Evolutionary conservation across 2,113 vertebrate species (phyloP), one percentile per base, ranked within the genome.

Genomic region (Charadrius vociferus): DNA sequence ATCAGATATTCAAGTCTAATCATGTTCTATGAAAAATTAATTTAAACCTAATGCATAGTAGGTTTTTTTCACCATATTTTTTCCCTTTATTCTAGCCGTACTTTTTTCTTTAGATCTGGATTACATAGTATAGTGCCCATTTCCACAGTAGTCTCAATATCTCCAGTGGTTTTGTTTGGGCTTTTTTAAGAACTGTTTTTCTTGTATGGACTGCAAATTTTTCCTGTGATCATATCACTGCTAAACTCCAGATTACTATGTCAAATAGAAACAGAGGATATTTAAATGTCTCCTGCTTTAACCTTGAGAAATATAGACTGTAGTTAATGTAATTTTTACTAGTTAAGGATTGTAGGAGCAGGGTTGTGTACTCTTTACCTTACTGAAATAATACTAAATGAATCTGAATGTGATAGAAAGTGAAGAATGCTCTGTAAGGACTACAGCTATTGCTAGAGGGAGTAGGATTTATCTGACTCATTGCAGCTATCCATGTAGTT

Each of bases 1-100:
- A 96, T 91, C 92, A 97, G 86, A 86, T 89, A 97, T 96, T 96
- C 61, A 49, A 82, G 61, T 81, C 82, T 86, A 92, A 97, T 95
- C 66, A 93, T 52, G n/a, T 47, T 27, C 34, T 80, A 96, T 75
- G 70, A 94, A 97, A 97, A 95, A 83, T 92, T 88, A 45, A 97
- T 97, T 93, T 86, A 81, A 97, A 82, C 9, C 10, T 56, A 89
- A 81, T 65, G 41, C 70, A 88, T 41, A 85, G 81, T 50, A 52
- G 78, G 78, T 30, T 81, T 93, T 84, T 93, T 95, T 93, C 36
- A 82, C 2, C 18, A 85, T 81, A 94, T 18, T 45, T 29, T 79
- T n/a, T 8, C 47, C 58, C 52, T 94, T 96, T 91, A 82, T 68
- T 50, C 22, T 62, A 72, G 62, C 7, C 49, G 21, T 43, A 9